A percentile compares a stretch with the other conserved stretches of the same genome.
phyloP scores from a whole-genome alignment of 2,797 vertebrate species.

The Tapirus indicus region DNA sequence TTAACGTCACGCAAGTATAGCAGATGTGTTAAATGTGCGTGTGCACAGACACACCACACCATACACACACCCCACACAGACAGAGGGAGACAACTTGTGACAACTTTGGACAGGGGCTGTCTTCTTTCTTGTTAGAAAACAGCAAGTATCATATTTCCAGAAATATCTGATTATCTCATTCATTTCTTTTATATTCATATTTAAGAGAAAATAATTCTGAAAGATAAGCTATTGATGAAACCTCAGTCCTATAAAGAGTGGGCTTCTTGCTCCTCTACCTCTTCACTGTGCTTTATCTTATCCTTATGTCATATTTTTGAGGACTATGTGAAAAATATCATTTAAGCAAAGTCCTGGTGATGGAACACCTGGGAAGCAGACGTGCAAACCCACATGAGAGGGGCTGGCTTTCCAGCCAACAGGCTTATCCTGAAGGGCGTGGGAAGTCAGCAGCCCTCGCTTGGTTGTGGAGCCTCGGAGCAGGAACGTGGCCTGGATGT shows the following conservation, averaged over 20 bases:
- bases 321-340: neutral
- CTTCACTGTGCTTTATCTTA: neutral
- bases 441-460: neutral
- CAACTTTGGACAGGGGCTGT: neutral
- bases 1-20: neutral
- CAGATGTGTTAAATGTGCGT: neutral
- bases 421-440: neutral
- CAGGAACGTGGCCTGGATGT: neutral
- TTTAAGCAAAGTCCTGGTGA: neutral
- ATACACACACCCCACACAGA: neutral
- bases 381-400: neutral
- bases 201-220: conserved; percentile 26
- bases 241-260: neutral
- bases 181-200: neutral
- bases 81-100: neutral
- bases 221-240: neutral
- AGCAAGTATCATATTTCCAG: neutral
- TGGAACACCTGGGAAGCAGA: neutral
- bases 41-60: neutral
- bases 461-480: accelerated
- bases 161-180: conserved; percentile 15
- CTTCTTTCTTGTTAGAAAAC: conserved; percentile 32
- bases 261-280: too few relatives aligned
- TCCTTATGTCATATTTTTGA: neutral
- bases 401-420: neutral